phyloP scores from a whole-genome alignment of 2,113 vertebrate genomes.

The Tetraodon nigroviridis region DNA sequence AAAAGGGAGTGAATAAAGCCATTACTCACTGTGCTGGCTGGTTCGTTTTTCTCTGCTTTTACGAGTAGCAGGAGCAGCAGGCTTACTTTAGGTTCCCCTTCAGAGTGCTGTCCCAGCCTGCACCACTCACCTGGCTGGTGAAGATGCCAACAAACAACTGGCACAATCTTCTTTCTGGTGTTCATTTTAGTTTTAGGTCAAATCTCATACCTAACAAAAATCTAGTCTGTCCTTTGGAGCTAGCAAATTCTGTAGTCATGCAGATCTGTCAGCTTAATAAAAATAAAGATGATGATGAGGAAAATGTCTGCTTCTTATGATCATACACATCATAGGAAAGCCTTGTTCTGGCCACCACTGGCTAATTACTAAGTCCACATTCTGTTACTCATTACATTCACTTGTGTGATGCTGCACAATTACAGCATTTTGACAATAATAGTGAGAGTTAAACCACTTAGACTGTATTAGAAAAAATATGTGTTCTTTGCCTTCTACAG shows the following conservation, averaged over 20 bases:
- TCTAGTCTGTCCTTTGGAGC: conserved; percentile 46
- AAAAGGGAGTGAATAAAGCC: conserved; percentile 75
- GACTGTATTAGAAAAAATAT: too few species aligned
- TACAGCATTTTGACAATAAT: too few species aligned
- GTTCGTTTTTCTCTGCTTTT: conserved; percentile 79
- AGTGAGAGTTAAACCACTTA: too few species aligned
- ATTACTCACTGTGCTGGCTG: conserved; percentile 73
- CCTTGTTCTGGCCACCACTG: too few species aligned
- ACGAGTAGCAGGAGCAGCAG: conserved; percentile 75
- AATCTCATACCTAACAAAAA: conserved; percentile 57
- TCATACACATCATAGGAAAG: too few species aligned
- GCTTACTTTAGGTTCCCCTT: conserved; percentile 75
- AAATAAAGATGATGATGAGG: too few species aligned
- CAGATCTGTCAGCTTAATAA: background rate
- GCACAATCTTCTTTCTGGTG: conserved; percentile 46
- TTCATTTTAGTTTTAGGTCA: conserved; percentile 62
- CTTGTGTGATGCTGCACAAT: too few species aligned
- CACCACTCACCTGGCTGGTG: conserved; percentile 62
- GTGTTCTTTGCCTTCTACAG: too few species aligned
- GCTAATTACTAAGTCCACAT: too few species aligned
- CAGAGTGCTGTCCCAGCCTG: conserved; percentile 69
- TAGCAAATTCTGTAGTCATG: conserved; percentile 30
- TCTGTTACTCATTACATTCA: too few species aligned
- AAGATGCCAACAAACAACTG: conserved; percentile 67
- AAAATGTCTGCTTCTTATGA: too few species aligned